These are phyloP conservation scores for Pteropus alecto DNA, from an alignment of 2,113 vertebrate genomes.

Conservation along the genomic window DNA sequence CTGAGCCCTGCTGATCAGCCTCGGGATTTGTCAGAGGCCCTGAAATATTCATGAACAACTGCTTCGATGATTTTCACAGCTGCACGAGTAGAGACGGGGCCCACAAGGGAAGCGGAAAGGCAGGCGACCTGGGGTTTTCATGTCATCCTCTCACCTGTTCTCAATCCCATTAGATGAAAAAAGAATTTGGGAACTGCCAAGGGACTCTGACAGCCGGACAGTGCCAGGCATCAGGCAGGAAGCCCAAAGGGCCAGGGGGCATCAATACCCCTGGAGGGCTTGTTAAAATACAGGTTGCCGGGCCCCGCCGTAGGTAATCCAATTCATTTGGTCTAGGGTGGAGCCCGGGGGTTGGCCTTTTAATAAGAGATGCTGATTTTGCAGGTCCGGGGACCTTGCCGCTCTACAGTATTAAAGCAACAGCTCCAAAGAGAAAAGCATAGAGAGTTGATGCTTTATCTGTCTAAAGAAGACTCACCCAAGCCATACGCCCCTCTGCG, in stretches of 20 bases:
- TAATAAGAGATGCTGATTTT: background rate
- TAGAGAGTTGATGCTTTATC: rapidly evolving
- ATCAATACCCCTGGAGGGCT: rapidly evolving
- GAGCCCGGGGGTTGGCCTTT: background rate
- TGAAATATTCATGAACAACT: conserved; percentile 27
- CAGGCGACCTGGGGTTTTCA: background rate
- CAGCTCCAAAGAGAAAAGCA: background rate
- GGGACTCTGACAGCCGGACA: background rate
- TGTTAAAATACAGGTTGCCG: background rate
- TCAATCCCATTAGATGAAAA: background rate
- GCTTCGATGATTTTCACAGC: background rate
- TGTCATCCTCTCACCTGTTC: background rate
- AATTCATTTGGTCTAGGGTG: background rate
- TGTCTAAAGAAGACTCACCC: background rate
- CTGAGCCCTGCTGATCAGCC: background rate
- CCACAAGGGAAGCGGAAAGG: background rate
- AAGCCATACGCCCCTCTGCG: background rate
- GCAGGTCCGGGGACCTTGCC: background rate
- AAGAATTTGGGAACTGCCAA: background rate
- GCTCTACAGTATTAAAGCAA: background rate
- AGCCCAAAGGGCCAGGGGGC: background rate
- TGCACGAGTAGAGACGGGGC: background rate
- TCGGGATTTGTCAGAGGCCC: background rate
- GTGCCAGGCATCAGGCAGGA: background rate
- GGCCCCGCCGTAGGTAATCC: background rate